Base-by-base conservation (phyloP, 2,797 vertebrate species). In the Sebastes elongatus region DNA sequence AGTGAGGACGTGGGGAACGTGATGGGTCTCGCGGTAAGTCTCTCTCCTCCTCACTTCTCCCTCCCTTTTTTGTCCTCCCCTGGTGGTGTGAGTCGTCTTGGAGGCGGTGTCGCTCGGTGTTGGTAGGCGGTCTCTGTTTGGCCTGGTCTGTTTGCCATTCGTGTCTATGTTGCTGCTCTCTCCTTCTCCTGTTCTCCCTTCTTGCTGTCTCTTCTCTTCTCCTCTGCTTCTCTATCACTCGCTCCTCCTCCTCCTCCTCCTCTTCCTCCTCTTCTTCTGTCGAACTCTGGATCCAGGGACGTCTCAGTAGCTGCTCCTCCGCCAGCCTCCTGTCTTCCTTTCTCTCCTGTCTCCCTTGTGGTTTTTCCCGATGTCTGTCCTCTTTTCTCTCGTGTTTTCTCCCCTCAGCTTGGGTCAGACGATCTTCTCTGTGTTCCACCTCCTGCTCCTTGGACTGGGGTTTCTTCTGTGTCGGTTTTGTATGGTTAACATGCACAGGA, bases 261-360 rank as follows among this genome's bases (percentile, higher is more conserved):
- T 73, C 96, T 35, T 90, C 92, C 67, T 93, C 93, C 69, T 82
- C 96, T 73, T 92, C 92, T 65, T 94, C 94, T 30, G 84, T 75
- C 2, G 93, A 95, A 80, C 89, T 94, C 73, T 92, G 89, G 84
- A 94, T 89, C 93, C 93, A 95, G 87, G 91, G 90, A 66, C 78
- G 93, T 92, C 92, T 95, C 80, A 90, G 78, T n/a, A 95, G 89
- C 89, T 95, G 94, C 92, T 93, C 94, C 85, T 95, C 95, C 89
- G 95, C 76, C 95, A 96, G 83, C 94, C 96, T 96, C 9, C 71
- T 93, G 84, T 94, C 92, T 92, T 93, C 92, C 86, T 92, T 94
- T 86, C 85, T 86, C 74, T 92, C 93, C 71, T 7, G 84, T 82
- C 86, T 92, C 63, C 82, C 86, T 64, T 80, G 71, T 60, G 61